Evolutionary conservation across 2,888 invertebrate genomes (phyloP).

Genomic region (Timema cristinae): DNA sequence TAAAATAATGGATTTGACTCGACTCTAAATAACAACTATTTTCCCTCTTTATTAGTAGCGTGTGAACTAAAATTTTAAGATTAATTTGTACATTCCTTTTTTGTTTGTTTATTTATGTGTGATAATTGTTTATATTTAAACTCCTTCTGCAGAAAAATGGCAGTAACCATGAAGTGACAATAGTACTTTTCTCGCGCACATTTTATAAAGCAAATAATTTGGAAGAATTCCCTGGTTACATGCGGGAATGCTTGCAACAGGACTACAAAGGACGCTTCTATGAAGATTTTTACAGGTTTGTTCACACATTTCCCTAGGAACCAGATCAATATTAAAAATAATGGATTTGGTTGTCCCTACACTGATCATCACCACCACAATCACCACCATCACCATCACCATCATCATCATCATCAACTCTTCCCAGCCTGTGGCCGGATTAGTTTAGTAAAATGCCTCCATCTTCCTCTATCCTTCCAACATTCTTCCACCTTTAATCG

Average conservation of each 20-base stretch:
- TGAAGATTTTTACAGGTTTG: slow-evolving; percentile 91
- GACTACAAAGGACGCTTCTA: slow-evolving; percentile 95
- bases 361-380: no score
- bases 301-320: no score
- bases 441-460: no score
- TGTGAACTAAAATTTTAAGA: background rate
- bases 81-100: background rate
- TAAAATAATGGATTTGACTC: background rate
- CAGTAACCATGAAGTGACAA: slow-evolving; percentile 97
- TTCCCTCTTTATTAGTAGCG: background rate
- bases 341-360: no score
- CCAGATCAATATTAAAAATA: no score
- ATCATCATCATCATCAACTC: no score
- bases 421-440: no score
- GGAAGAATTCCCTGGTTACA: slow-evolving; percentile 84
- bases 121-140: slow-evolving; percentile 3
- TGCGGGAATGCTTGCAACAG: slow-evolving; percentile 86
- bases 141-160: slow-evolving; percentile 63
- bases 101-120: background rate
- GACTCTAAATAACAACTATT: background rate
- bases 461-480: no score
- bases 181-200: slow-evolving; percentile 93
- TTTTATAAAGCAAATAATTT: slow-evolving; percentile 83
- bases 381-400: no score
- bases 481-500: no score